Percentiles rank a stretch among this genome's conserved stretches.
Conservation (phyloP, 2,113 vertebrate genomes). For the Ranitomeya imitator region DNA sequence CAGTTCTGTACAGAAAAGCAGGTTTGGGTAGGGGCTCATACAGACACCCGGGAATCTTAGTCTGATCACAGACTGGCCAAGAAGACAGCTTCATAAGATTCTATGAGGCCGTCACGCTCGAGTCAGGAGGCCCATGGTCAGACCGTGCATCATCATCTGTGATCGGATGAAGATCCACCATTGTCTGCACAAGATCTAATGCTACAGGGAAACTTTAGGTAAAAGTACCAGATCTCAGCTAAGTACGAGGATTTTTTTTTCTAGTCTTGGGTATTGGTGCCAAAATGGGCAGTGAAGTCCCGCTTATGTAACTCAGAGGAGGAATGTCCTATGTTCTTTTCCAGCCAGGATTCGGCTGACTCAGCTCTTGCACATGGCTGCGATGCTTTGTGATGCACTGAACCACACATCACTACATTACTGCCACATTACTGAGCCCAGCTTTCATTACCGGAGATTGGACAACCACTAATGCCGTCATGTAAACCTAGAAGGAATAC, state of each 20-base stretch:
- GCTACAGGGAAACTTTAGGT: neutral
- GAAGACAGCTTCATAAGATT: no score
- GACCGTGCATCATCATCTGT: no score
- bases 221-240: neutral
- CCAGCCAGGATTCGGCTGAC: slow-evolving; percentile 17
- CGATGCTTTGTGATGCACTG: slow-evolving; percentile 50
- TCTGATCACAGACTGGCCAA: no score
- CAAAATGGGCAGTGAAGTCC: slow-evolving; percentile 11
- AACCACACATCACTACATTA: slow-evolving; percentile 51
- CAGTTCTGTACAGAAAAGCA: no score
- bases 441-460: neutral
- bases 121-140: no score
- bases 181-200: no score
- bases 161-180: no score
- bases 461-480: neutral
- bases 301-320: slow-evolving; percentile 4
- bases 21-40: no score
- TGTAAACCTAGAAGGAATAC: neutral
- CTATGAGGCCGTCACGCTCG: no score
- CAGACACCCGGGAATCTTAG: no score
- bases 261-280: neutral
- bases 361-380: slow-evolving; percentile 25
- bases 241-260: neutral
- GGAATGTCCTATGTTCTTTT: slow-evolving; percentile 32
- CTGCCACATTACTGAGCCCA: slow-evolving; percentile 32